Percentiles rank a stretch among this genome's conserved stretches.
Evolutionary conservation across 2,888 invertebrate species (phyloP).

Genomic region (Parnassius mnemosyne): DNA sequence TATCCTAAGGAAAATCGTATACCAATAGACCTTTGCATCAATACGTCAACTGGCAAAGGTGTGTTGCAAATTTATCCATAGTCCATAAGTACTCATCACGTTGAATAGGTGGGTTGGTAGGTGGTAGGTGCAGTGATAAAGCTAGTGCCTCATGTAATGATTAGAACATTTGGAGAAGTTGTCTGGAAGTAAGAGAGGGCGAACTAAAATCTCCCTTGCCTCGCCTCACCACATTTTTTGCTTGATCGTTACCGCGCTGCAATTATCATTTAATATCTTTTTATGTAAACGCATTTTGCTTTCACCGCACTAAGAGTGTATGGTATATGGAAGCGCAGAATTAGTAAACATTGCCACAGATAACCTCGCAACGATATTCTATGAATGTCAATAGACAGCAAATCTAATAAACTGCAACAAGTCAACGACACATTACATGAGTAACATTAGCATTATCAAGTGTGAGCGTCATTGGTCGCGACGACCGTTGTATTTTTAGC

Average conservation of each 20-base stretch:
- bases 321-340: constrained; percentile 22
- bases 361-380: constrained; percentile 37
- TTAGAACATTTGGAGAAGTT: too few relatives aligned
- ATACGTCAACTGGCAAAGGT: too few relatives aligned
- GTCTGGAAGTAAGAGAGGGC: too few relatives aligned
- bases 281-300: not conserved
- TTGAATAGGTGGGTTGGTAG: too few relatives aligned
- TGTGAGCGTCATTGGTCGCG: constrained; percentile 66
- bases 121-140: too few relatives aligned
- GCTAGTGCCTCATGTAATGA: too few relatives aligned
- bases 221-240: too few relatives aligned
- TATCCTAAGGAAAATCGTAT: not conserved
- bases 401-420: constrained; percentile 64
- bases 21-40: too few relatives aligned
- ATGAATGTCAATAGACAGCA: constrained; percentile 45
- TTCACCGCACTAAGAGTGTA: constrained; percentile 2
- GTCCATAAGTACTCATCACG: too few relatives aligned
- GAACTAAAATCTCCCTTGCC: too few relatives aligned
- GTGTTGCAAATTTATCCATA: too few relatives aligned
- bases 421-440: constrained; percentile 72
- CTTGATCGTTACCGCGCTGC: not conserved
- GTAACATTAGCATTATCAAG: constrained; percentile 75
- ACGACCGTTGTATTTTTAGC: constrained; percentile 72
- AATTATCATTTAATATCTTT: not conserved
- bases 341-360: constrained; percentile 35